Evolutionary conservation across 2,888 invertebrate genomes (phyloP).

Genomic region (Stenodera caucasica): DNA sequence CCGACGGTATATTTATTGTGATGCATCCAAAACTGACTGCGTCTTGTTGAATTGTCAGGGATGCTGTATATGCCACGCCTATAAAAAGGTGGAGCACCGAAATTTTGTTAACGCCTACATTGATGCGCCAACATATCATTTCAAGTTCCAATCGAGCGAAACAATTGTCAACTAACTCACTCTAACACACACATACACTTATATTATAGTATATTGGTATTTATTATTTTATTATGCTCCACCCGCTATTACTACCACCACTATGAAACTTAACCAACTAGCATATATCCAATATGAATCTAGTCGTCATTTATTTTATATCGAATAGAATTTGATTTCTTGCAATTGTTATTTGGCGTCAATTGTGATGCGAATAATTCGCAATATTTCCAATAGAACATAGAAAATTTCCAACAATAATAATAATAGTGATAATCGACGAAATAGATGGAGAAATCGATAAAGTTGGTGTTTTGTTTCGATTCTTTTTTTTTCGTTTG

Average conservation of each 20-base stretch:
- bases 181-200: not conserved
- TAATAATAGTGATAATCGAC: too few relatives aligned
- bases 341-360: not conserved
- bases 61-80: conserved; percentile 51
- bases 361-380: not conserved
- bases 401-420: not conserved
- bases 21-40: conserved; percentile 46
- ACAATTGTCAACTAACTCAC: conserved; percentile 23
- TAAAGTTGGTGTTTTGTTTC: not conserved
- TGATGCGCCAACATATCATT: conserved; percentile 29
- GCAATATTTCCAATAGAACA: not conserved
- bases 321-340: too few relatives aligned
- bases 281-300: too few relatives aligned
- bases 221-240: not conserved
- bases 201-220: not conserved
- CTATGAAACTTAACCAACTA: too few relatives aligned
- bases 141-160: conserved; percentile 42
- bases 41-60: conserved; percentile 44
- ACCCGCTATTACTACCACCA: conserved; percentile 5
- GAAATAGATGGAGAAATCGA: not conserved
- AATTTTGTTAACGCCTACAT: conserved; percentile 40
- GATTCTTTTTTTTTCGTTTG: not conserved
- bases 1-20: conserved; percentile 47
- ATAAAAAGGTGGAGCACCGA: conserved; percentile 33
- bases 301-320: too few relatives aligned